These are phyloP conservation scores for Podarcis siculus DNA, from an alignment of 2,797 vertebrate genomes.

Conservation along the genomic window DNA sequence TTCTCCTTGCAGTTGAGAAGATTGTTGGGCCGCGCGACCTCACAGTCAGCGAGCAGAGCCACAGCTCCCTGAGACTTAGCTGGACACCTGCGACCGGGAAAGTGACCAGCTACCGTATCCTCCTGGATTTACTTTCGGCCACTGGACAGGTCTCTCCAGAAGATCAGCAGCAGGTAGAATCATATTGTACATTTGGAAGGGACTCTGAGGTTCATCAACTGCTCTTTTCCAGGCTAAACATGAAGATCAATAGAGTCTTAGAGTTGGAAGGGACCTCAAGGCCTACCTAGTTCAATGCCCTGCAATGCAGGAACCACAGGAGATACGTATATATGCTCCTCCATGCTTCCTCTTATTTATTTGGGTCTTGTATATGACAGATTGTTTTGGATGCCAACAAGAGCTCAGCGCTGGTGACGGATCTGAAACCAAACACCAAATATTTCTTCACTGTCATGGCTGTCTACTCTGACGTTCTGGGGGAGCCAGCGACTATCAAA, in stretches of 20 bases:
- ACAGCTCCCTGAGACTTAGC: constrained; percentile 84
- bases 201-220: too few relatives aligned
- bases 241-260: too few relatives aligned
- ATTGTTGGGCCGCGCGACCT: constrained; percentile 83
- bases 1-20: constrained; percentile 71
- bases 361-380: constrained; percentile 66
- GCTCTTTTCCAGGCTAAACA: too few relatives aligned
- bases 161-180: constrained; percentile 81
- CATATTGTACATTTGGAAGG: too few relatives aligned
- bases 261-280: too few relatives aligned
- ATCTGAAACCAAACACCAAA: constrained; percentile 81
- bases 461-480: constrained; percentile 79
- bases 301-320: not conserved
- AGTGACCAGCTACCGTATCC: constrained; percentile 82
- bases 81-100: constrained; percentile 88
- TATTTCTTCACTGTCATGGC: constrained; percentile 84
- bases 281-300: too few relatives aligned
- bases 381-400: constrained; percentile 83
- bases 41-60: constrained; percentile 79
- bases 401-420: constrained; percentile 75
- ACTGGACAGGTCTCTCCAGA: constrained; percentile 62
- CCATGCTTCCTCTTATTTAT: not conserved
- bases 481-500: constrained; percentile 76
- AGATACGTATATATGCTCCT: not conserved
- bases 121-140: constrained; percentile 74